Evolutionary conservation across 2,888 invertebrate species (phyloP), one percentile per base, ranked within the genome.

Genomic region (Caradrina clavipalpis): DNA sequence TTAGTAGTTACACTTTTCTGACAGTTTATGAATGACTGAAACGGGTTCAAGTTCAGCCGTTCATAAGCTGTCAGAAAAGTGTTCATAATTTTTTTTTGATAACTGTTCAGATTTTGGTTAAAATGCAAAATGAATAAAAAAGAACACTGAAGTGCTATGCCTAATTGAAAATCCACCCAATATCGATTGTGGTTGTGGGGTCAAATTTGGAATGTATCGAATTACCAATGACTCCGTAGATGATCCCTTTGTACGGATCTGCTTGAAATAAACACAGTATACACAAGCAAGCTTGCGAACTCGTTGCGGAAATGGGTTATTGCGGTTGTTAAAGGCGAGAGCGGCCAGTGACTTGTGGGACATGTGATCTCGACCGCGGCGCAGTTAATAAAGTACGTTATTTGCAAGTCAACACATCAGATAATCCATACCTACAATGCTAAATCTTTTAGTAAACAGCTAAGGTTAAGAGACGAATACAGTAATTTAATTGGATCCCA

Each of bases 301-400:
- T 54, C 60, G 50, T 54, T 67, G 53, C 69, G 73, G 77, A 75
- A 77, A 61, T 62, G 72, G 67, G 69, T 71, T 69, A 78, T 75
- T 73, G 60, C 53, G 56, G 59, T 53, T 66, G 53, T 73, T 60
- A 69, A 59, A 74, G 76, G 62, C 80, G 45, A 49, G 45, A 66
- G 22, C 39, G 72, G 68, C 60, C 78, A 71, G 42, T 77, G 64
- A 64, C 50, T 51, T 77, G 55, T 76, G 35, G 31, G 31, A 57
- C 61, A 56, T 63, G 39, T 59, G 77, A 77, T 71, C 47, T 56
- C 42, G 22, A 47, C 49, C 47, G 22, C 47, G 35, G 45, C 26
- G 21, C 49, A 66, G 35, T 62, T 39, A 56, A 31, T 22, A 31
- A 51, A 11, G 45, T 26, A 47, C 35, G 51, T 39, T 42, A 39